Base-by-base conservation (phyloP, 2,797 vertebrate species). In the Eospalax fontanierii region DNA sequence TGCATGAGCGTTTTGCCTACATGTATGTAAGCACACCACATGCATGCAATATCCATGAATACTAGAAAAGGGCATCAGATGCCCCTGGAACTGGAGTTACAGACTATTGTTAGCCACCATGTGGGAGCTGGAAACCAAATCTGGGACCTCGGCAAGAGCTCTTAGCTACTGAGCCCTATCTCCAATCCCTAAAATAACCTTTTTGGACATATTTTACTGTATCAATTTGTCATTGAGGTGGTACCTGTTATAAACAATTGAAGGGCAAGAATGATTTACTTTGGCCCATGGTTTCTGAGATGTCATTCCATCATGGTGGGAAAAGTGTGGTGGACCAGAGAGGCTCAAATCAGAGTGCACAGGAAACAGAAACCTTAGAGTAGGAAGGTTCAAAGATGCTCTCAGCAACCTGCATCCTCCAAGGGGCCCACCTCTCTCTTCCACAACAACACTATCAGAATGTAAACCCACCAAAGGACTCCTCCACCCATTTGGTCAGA, bases 281-380 rank as follows among this genome's bases (percentile, higher is more conserved):
- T 28, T 19, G 15, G 57, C 79, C 28, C 35, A 28, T 9, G 24
- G n/a, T 30, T 63, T 82, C 24, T 30, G 59, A 65, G 26, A 8
- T 12, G 26, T 65, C 35, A 43, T 28, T 82, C 59, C 26, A 40
- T 30, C 26, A 7, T 43, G 59, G 28, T 28, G 5, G 26, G 38
- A 57, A 82, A 16, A 16, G 9, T 4, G 8, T 82, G 79, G 59
- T 6, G 16, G n/a, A 43, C 40, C 59, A 19, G 35, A 63, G 35
- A 5, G 1, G 10, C 57, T 43, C 35, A 43, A 0, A 0, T 82
- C 59, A 43, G 8, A 22, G n/a, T 4, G 9, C 26, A 28, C 26
- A 43, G 59, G 38, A 82, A 82, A 61, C 80, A 18, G 59, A 82
- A n/a, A n/a, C n/a, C n/a, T n/a, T n/a, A n/a, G n/a, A n/a, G n/a